Evolutionary conservation across 2,113 vertebrate genomes (phyloP), one percentile per base, ranked within the genome.

Genomic region (Panthera leo): DNA sequence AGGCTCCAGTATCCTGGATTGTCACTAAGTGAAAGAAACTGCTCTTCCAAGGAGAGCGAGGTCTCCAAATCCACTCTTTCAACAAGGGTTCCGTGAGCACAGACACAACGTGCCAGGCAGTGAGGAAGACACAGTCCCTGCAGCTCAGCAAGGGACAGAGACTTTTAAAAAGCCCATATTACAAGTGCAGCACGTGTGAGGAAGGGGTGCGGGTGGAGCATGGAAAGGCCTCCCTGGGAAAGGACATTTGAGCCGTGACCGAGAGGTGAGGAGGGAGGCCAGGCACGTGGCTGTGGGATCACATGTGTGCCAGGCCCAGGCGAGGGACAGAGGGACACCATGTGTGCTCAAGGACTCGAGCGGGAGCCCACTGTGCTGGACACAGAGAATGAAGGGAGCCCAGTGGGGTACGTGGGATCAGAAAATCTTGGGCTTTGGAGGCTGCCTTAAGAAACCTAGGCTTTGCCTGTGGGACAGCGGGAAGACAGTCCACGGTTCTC

Each of bases 271-370:
- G n/a, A 78, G n/a, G 63, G 31, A 25, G 75, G 27, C 55, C 86
- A 51, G 5, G 13, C 10, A 18, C 25, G 14, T 42, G 86, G 42
- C 36, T 0, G 5, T 6, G 42, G 63, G 51, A 23, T 53, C 13
- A 16, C 29, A 5, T 27, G 63, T 36, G 31, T 70, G 18, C 29
- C 15, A 8, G 39, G 63, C 23, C 68, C 92, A 7, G 34, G n/a
- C 0, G 7, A 63, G 42, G 82, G 7, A 9, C 2, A 6, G 4
- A 65, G 42, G 83, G 7, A 7, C 2, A 6, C 3, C 21, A 13
- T 55, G 34, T 71, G 31, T 86, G 36, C 21, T 31, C 23, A 10
- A 87, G 63, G 63, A 68, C 25, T 25, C n/a, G 65, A 80, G 27
- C 65, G 53, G 18, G 18, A 51, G 2, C 29, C 29, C 68, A 19